Evolutionary conservation across 2,797 vertebrate genomes (phyloP).

Genomic region (Sciurus vulgaris): DNA sequence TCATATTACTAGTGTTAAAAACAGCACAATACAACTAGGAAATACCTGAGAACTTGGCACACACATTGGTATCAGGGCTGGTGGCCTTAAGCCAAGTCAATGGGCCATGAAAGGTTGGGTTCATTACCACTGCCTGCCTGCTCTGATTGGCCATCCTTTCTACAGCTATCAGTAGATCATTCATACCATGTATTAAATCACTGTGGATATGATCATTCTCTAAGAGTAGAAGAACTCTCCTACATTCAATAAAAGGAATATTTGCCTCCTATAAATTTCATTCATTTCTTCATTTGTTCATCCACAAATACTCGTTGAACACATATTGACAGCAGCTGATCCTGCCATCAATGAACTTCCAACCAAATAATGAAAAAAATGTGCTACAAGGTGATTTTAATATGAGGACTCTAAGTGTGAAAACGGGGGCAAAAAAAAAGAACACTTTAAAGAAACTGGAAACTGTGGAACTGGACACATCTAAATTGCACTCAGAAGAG

Average conservation of each 20-base stretch:
- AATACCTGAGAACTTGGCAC: not conserved
- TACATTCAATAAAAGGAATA: constrained; percentile 25
- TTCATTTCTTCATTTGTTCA: not conserved
- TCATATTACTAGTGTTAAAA: not conserved
- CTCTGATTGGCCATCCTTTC: not conserved
- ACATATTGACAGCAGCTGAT: not conserved
- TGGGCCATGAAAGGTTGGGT: no score
- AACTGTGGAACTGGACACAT: not conserved
- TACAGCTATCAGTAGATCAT: not conserved
- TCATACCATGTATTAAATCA: not conserved
- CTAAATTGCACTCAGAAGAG: not conserved
- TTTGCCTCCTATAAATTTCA: not conserved
- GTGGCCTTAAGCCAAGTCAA: not conserved
- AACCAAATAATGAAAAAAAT: not conserved
- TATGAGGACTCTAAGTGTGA: not conserved
- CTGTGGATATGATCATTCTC: not conserved
- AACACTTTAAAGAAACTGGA: not conserved
- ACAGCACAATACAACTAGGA: not conserved
- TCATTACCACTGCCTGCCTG: not conserved
- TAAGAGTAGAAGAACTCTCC: not conserved
- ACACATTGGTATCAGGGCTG: not conserved
- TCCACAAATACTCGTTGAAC: not conserved
- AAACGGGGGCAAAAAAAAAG: not conserved
- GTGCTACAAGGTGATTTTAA: not conserved
- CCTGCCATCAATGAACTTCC: not conserved